Evolutionary conservation across 2,113 vertebrate genomes (phyloP).

Genomic region (Cettia cetti): DNA sequence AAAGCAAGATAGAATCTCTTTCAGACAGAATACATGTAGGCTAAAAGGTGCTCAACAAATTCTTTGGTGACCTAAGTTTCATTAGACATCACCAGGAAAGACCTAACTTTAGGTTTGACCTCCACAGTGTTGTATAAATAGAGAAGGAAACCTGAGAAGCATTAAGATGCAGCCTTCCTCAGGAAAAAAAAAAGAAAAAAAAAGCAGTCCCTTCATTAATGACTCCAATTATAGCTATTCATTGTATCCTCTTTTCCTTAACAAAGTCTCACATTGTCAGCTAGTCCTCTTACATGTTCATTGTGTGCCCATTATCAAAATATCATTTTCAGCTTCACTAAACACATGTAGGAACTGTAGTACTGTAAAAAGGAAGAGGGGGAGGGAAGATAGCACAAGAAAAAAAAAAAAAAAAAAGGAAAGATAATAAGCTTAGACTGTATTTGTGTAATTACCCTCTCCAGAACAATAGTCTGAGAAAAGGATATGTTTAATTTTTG

Average conservation of each 20-base stretch:
- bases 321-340: constrained; percentile 79
- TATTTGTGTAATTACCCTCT: constrained; percentile 74
- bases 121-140: constrained; percentile 67
- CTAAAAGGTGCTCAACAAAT: not conserved
- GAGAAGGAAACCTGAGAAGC: constrained; percentile 69
- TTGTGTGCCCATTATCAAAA: constrained; percentile 78
- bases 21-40: not conserved
- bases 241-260: constrained; percentile 74
- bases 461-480: constrained; percentile 60
- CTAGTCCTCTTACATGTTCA: constrained; percentile 70
- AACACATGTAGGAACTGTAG: constrained; percentile 76
- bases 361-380: constrained; percentile 58
- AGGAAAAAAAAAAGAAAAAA: constrained; percentile 2
- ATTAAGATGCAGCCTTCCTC: constrained; percentile 44
- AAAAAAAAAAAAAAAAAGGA: not conserved
- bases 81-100: constrained; percentile 17
- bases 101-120: constrained; percentile 56
- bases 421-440: constrained; percentile 71
- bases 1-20: not conserved
- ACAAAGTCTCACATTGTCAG: constrained; percentile 77
- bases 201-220: constrained; percentile 64
- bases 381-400: not conserved
- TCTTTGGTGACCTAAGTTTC: not conserved
- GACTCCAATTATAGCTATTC: constrained; percentile 74
- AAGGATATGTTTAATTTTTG: constrained; percentile 72